Conservation (phyloP, 2,113 vertebrate genomes). For the Turnix velox region DNA sequence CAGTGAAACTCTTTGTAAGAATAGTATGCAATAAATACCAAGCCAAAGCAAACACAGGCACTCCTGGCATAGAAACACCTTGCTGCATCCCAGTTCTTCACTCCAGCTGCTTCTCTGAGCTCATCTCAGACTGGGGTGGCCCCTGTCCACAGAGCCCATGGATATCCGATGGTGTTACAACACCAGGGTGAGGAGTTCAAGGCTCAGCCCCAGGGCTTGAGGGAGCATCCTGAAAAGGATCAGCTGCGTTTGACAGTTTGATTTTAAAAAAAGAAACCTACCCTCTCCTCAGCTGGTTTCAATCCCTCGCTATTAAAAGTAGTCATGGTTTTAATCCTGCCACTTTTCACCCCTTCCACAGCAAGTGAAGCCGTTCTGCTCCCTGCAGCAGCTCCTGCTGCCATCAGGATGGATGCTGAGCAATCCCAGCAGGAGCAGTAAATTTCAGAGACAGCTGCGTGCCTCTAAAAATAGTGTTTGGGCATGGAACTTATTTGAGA, state of each 20-base stretch:
- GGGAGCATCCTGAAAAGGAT: not conserved
- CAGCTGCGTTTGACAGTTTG: not conserved
- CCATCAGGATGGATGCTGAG: not conserved
- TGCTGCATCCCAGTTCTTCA: not conserved
- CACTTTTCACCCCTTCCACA: not conserved
- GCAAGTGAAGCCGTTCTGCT: not conserved
- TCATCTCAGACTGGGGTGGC: not conserved
- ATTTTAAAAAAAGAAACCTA: not conserved
- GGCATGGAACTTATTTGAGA: conserved; percentile 1
- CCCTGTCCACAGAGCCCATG: not conserved
- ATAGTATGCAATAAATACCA: not conserved
- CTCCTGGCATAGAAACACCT: not conserved
- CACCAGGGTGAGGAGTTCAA: accelerated
- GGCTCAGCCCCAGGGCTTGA: not conserved
- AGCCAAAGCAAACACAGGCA: not conserved
- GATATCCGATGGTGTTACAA: not conserved
- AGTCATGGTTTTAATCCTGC: not conserved
- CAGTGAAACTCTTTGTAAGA: not conserved
- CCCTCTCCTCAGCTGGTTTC: not conserved
- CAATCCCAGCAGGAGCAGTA: not conserved
- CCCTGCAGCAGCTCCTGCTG: not conserved
- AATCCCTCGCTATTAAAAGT: not conserved
- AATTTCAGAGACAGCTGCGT: not conserved
- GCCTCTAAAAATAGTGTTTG: not conserved
- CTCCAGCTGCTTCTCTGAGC: not conserved